These are phyloP conservation scores for Hypselothyrea guttata DNA, from an alignment of 2,888 invertebrate species.

Conservation along the genomic window DNA sequence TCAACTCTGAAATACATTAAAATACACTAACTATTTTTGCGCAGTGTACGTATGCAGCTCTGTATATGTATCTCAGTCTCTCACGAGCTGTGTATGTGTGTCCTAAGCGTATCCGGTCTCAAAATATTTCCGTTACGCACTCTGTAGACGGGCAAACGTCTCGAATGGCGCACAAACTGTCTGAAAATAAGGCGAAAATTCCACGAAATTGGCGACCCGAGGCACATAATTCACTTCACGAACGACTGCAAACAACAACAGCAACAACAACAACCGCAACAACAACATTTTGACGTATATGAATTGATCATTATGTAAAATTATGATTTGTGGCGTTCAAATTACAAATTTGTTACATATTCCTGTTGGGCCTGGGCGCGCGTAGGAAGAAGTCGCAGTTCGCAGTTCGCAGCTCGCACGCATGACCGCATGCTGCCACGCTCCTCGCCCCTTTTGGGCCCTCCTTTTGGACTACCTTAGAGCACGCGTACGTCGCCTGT, in stretches of 20 bases:
- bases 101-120: conserved; percentile 35
- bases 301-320: conserved; percentile 79
- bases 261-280: conserved; percentile 35
- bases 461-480: no score
- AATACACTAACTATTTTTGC: no score
- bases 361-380: conserved; percentile 37
- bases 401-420: conserved; percentile 39
- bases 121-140: conserved; percentile 35
- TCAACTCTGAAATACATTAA: no score
- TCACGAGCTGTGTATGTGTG: not conserved
- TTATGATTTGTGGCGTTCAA: conserved; percentile 77
- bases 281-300: conserved; percentile 69
- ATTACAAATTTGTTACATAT: conserved; percentile 73
- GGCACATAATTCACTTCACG: conserved; percentile 54
- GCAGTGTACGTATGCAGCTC: no score
- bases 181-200: conserved; percentile 32
- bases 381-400: conserved; percentile 54
- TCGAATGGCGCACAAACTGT: conserved; percentile 29
- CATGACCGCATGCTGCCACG: conserved; percentile 23
- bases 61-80: not conserved
- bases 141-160: conserved; percentile 27
- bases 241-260: conserved; percentile 26
- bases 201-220: conserved; percentile 43
- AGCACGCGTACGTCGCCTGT: no score
- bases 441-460: not conserved